Base-by-base conservation (phyloP, 2,888 invertebrate species). In the Mesoligia furuncula region DNA sequence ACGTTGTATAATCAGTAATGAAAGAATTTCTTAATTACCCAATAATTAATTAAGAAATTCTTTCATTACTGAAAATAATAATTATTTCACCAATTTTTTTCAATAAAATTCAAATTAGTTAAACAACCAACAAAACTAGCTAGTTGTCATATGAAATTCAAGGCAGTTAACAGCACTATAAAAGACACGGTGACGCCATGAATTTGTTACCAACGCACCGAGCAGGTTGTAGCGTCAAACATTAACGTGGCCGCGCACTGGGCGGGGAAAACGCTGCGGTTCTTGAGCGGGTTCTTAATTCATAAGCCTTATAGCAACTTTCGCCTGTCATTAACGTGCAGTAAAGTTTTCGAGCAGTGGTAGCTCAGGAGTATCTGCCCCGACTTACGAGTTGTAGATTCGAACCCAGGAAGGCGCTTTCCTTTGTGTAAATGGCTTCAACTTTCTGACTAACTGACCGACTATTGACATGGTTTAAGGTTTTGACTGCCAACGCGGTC, bases 141-240 rank as follows among this genome's bases (percentile, higher is more conserved):
- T 61, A 54, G 31, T 61, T 42, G 17, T 69, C n/a, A 68, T 83
- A 81, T 85, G 67, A 83, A 80, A 87, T 89, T 84, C 84, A 76
- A 77, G 73, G 72, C 81, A 84, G 89, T 88, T 90, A 88, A 75
- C 76, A 70, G 59, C 76, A 62, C 79, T 80, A 79, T 84, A 84
- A 81, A 84, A 85, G 78, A 82, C 78, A 81, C 67, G 72, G 85
- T 82, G 85, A 85, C 83, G 79, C 78, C 75, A 88, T 91, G 91
- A 91, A 91, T 91, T 87, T 81, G 88, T 91, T 85, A 91, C 85
- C 36, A 81, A 83, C 84, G 71, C 80, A 83, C 64, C 39, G 71
- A 17, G 69, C 73, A 20, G 45, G 67, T 77, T 51, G 74, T 71
- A 62, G 51, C 13, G 42, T 88, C 27, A 87, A 87, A 82, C 67